Percentiles rank a stretch among this genome's conserved stretches.
Evolutionary conservation across 2,113 vertebrate genomes (phyloP).

Genomic region (Psittacula cyanocephala): DNA sequence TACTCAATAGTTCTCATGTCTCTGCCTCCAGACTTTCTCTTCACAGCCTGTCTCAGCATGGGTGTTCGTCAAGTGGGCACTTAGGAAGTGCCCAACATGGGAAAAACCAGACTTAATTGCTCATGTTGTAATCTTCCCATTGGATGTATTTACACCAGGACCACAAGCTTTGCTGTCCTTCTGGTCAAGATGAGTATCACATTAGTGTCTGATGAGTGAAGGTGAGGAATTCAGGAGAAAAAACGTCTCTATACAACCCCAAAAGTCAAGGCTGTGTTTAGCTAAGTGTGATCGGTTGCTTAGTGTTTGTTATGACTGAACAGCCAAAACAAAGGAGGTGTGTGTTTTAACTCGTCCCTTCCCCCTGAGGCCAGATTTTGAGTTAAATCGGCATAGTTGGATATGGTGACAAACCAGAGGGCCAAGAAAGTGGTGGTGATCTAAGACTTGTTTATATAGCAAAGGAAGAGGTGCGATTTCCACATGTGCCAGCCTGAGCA

Average conservation of each 20-base stretch:
- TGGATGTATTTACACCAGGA: background rate
- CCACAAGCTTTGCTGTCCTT: background rate
- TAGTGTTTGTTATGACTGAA: background rate
- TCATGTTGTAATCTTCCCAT: background rate
- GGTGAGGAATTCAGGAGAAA: background rate
- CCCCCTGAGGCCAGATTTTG: background rate
- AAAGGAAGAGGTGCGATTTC: background rate
- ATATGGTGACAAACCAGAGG: background rate
- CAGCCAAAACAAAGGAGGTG: background rate
- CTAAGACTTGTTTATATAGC: background rate
- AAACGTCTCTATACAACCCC: background rate
- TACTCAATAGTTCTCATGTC: background rate
- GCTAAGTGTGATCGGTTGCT: background rate
- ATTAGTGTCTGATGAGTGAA: background rate
- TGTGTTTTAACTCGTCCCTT: background rate
- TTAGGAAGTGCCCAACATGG: background rate
- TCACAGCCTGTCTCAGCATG: background rate
- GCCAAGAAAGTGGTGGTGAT: fast-evolving
- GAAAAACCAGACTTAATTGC: background rate
- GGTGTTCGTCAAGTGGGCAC: too few species aligned
- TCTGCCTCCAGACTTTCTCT: background rate
- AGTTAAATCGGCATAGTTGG: background rate
- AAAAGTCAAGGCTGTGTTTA: background rate
- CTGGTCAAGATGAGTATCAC: background rate
- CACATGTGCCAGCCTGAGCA: background rate